phyloP scores from a whole-genome alignment of 2,113 vertebrate genomes.

The Callospermophilus lateralis region DNA sequence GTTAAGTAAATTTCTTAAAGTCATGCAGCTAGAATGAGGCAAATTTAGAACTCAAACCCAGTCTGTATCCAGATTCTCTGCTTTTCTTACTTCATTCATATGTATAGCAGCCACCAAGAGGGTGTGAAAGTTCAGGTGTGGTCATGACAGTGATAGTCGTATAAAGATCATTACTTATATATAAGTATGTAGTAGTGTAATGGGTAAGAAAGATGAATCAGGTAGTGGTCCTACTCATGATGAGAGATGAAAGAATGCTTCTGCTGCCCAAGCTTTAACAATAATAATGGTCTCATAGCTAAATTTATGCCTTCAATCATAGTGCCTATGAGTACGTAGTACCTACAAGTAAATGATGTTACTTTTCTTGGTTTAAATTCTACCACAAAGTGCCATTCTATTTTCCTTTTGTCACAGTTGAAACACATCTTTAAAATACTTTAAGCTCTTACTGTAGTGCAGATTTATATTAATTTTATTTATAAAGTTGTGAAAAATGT shows the following conservation, averaged over 20 bases:
- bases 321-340: neutral
- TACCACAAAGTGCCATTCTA: neutral
- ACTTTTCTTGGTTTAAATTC: neutral
- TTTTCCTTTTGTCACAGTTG: neutral
- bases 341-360: neutral
- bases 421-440: conserved; percentile 29
- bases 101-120: neutral
- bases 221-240: neutral
- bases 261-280: neutral
- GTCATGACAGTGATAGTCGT: neutral
- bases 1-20: neutral
- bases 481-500: neutral
- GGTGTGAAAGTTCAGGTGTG: neutral
- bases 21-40: neutral
- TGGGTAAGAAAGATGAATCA: neutral
- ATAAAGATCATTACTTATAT: neutral
- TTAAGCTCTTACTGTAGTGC: neutral
- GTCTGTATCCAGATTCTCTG: neutral
- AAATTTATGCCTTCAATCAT: neutral
- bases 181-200: neutral
- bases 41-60: neutral
- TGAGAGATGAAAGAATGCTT: neutral
- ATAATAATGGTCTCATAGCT: neutral
- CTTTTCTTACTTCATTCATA: neutral
- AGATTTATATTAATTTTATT: conserved; percentile 10